These are phyloP conservation scores for Stomatorhinus walkeri DNA, from an alignment of 2,797 vertebrate genomes.

Conservation along the genomic window DNA sequence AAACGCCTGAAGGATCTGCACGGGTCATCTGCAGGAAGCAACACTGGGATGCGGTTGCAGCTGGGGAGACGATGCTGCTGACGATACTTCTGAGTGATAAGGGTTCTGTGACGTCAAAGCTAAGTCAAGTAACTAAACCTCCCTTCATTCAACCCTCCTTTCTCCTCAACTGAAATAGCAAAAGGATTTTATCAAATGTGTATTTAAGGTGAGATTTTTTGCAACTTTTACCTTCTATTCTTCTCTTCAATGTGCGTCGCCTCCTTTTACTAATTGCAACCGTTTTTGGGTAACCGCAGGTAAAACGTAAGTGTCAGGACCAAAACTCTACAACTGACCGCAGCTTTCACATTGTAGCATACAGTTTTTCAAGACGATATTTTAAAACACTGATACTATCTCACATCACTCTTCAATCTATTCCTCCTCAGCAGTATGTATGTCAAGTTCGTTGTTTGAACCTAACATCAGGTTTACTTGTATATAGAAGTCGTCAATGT, in stretches of 20 bases:
- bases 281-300: neutral
- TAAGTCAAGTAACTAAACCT: constrained; percentile 42
- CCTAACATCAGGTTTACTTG: neutral
- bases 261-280: neutral
- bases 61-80: constrained; percentile 23
- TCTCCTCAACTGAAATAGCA: constrained; percentile 32
- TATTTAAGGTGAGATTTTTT: constrained; percentile 46
- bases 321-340: neutral
- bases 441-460: neutral
- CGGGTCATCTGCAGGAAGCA: constrained; percentile 12
- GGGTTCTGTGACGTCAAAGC: constrained; percentile 54
- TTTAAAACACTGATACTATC: neutral
- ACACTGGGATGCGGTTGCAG: constrained; percentile 18
- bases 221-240: neutral
- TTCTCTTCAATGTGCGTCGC: neutral
- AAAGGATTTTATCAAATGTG: constrained; percentile 33
- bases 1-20: constrained; percentile 1
- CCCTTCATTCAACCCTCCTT: constrained; percentile 32
- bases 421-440: neutral
- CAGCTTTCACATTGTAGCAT: neutral
- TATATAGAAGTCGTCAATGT: neutral
- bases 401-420: neutral
- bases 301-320: neutral
- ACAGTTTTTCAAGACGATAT: neutral
- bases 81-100: constrained; percentile 28